Evolutionary conservation across 2,113 vertebrate species (phyloP).

Genomic region (Capreolus pygargus): DNA sequence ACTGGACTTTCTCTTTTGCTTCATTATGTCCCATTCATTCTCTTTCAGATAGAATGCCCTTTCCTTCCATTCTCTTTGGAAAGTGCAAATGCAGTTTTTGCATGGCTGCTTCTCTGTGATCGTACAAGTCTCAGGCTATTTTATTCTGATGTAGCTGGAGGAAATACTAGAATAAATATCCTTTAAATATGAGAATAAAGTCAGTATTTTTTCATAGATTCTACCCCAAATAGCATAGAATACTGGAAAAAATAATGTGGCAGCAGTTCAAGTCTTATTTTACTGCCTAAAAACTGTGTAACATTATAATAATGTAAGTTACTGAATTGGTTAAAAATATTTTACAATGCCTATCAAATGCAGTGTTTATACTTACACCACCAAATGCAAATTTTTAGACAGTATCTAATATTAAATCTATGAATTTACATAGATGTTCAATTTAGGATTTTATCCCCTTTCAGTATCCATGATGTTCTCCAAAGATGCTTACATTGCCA

Average conservation of each 20-base stretch:
- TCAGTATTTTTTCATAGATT: not conserved
- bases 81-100: not conserved
- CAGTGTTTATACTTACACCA: not conserved
- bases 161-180: not conserved
- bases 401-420: not conserved
- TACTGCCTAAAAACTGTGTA: not conserved
- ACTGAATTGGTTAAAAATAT: not conserved
- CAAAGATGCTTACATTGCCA: not conserved
- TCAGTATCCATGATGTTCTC: not conserved
- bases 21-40: constrained; percentile 23
- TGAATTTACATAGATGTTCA: not conserved
- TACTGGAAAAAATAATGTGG: not conserved
- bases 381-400: not conserved
- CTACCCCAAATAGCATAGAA: not conserved
- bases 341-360: not conserved
- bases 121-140: not conserved
- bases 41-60: not conserved
- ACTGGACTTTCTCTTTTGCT: not conserved
- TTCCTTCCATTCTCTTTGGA: constrained; percentile 5
- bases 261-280: not conserved
- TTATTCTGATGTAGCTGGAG: not conserved
- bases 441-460: not conserved
- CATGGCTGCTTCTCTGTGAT: not conserved
- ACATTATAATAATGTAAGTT: not conserved
- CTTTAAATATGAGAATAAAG: not conserved